These are phyloP conservation scores for Bombus cullumanus DNA, from an alignment of 1,140 invertebrate species.

Conservation along the genomic window DNA sequence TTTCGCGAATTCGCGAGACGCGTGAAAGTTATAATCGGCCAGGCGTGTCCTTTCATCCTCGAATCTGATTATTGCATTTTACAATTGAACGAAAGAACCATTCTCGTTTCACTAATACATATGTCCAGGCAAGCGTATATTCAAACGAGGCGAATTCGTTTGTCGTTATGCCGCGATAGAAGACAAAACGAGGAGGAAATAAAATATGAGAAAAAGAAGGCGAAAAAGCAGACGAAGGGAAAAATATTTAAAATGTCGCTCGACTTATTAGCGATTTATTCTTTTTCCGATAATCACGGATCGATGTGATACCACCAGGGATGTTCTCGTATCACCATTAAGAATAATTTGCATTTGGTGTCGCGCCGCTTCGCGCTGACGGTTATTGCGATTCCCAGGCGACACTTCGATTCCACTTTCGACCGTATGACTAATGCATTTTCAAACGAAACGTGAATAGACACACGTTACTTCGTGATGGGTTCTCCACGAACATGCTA, in stretches of 20 bases:
- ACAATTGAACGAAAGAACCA: conserved; percentile 5
- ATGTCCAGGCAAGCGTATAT: background rate
- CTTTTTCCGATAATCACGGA: conserved; percentile 27
- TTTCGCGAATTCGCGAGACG: background rate
- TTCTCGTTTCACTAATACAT: conserved; percentile 19
- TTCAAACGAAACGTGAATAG: conserved; percentile 17
- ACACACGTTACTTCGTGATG: background rate
- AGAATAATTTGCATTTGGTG: conserved; percentile 51
- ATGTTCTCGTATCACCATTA: conserved; percentile 22
- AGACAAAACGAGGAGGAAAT: background rate
- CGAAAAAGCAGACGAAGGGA: background rate
- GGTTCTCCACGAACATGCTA: background rate
- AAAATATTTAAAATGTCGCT: conserved; percentile 17
- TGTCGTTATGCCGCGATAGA: background rate
- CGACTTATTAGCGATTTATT: conserved; percentile 36
- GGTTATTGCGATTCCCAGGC: conserved; percentile 47
- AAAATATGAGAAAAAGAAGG: background rate
- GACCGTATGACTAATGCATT: conserved; percentile 19
- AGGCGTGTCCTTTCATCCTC: background rate
- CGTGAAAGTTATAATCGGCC: background rate
- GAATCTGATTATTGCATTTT: conserved; percentile 34
- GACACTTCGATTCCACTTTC: conserved; percentile 25
- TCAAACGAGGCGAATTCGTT: background rate
- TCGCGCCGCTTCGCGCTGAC: conserved; percentile 15
- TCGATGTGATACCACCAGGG: conserved; percentile 6